phyloP scores from a whole-genome alignment of 2,113 vertebrate species.

The Sturnus vulgaris region DNA sequence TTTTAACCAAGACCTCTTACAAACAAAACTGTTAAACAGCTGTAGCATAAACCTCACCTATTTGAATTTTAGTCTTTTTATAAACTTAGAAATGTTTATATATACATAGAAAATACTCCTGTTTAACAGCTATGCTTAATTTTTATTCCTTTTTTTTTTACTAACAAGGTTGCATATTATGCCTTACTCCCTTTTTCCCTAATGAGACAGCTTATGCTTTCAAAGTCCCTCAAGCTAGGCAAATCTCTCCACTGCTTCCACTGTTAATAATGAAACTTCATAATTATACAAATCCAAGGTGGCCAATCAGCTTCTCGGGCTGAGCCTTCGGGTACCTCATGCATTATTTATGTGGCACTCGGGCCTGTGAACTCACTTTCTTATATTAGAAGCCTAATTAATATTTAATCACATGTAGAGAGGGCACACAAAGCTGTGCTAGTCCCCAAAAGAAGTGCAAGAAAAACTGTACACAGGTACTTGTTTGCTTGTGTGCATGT shows the following conservation, averaged over 20 bases:
- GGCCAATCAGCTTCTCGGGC: slow-evolving; percentile 81
- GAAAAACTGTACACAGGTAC: slow-evolving; percentile 42
- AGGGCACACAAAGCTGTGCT: slow-evolving; percentile 66
- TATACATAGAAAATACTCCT: neutral
- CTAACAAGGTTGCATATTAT: slow-evolving; percentile 84
- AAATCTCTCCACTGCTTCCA: slow-evolving; percentile 79
- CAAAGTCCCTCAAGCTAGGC: slow-evolving; percentile 84
- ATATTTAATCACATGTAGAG: slow-evolving; percentile 82
- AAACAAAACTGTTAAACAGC: slow-evolving; percentile 51
- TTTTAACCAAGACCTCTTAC: slow-evolving; percentile 54
- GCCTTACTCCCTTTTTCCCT: slow-evolving; percentile 78
- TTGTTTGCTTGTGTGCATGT: neutral
- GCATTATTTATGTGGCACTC: slow-evolving; percentile 78
- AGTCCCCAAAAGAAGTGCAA: slow-evolving; percentile 56
- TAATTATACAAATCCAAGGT: slow-evolving; percentile 86
- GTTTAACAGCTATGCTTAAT: slow-evolving; percentile 64
- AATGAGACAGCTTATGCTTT: slow-evolving; percentile 85
- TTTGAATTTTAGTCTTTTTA: slow-evolving; percentile 40
- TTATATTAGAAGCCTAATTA: slow-evolving; percentile 85
- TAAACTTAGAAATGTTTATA: slow-evolving; percentile 43
- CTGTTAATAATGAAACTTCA: slow-evolving; percentile 87
- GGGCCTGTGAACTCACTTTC: slow-evolving; percentile 79
- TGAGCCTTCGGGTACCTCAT: slow-evolving; percentile 82
- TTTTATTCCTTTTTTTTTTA: slow-evolving; percentile 53
- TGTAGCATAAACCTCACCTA: slow-evolving; percentile 1